phyloP scores from a whole-genome alignment of 2,888 invertebrate species.

The Drosophila flavopinicola region DNA sequence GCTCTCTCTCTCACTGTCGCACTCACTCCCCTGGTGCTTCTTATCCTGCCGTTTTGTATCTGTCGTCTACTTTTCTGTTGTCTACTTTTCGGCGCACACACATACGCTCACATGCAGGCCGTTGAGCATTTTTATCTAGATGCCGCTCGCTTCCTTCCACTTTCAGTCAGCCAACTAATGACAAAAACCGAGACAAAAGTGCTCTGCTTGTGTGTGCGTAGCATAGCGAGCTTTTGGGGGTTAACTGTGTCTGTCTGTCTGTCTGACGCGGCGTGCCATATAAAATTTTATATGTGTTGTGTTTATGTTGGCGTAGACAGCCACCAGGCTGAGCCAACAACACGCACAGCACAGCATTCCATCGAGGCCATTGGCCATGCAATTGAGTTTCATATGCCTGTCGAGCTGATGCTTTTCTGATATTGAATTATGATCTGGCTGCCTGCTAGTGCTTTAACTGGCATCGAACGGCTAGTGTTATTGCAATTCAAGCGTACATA shows the following conservation, averaged over 20 bases:
- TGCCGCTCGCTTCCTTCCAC: slow-evolving; percentile 51
- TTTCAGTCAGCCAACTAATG: slow-evolving; percentile 67
- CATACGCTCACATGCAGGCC: slow-evolving; percentile 63
- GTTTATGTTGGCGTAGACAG: slow-evolving; percentile 63
- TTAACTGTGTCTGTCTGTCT: slow-evolving; percentile 33
- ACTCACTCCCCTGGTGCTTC: slow-evolving; percentile 42
- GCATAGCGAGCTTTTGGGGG: slow-evolving; percentile 11
- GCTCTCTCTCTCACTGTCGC: slow-evolving; percentile 15
- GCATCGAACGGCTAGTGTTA: slow-evolving; percentile 1
- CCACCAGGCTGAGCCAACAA: slow-evolving; percentile 26
- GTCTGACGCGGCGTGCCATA: slow-evolving; percentile 56
- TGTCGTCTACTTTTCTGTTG: slow-evolving; percentile 64
- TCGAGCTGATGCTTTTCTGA: slow-evolving; percentile 61
- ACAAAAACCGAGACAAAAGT: slow-evolving; percentile 76
- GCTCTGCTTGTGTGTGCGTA: slow-evolving; percentile 25
- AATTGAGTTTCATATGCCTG: slow-evolving; percentile 73
- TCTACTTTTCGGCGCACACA: slow-evolving; percentile 63
- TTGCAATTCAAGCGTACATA: slow-evolving; percentile 42
- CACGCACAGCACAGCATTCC: slow-evolving; percentile 15
- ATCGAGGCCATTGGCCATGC: slow-evolving; percentile 52
- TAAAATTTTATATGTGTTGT: slow-evolving; percentile 71
- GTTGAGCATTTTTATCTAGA: slow-evolving; percentile 78
- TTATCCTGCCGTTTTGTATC: slow-evolving; percentile 75
- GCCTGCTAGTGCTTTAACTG: slow-evolving; percentile 60
- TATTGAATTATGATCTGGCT: slow-evolving; percentile 74